These are phyloP conservation scores for Spea hammondii DNA, from an alignment of 2,797 vertebrate genomes.

Conservation along the genomic window DNA sequence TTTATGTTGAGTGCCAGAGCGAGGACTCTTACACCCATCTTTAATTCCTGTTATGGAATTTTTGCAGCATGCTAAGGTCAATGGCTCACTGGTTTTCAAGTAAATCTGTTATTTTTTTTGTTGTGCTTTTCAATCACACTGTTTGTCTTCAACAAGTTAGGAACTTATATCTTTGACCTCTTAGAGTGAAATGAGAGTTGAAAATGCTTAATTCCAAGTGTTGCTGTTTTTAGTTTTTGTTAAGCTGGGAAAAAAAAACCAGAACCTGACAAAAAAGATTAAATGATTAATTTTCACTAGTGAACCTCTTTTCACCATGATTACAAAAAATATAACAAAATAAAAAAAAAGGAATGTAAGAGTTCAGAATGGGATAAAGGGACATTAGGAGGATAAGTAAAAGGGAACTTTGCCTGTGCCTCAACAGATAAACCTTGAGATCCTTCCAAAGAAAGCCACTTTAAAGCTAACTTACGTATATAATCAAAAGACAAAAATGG, in stretches of 20 bases:
- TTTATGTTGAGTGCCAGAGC: no score
- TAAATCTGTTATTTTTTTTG: conserved; percentile 29
- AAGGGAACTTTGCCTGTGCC: no score
- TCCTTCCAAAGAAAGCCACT: no score
- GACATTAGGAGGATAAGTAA: no score
- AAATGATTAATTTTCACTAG: no score
- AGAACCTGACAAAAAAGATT: conserved; percentile 32
- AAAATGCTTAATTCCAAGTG: conserved; percentile 40
- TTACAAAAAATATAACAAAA: not conserved
- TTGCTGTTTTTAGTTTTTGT: conserved; percentile 42
- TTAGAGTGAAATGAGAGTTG: conserved; percentile 48
- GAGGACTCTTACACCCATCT: no score
- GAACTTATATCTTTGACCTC: conserved; percentile 42
- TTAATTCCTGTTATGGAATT: no score
- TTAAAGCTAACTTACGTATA: no score
- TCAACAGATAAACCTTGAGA: no score
- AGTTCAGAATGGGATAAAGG: not conserved
- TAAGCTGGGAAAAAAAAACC: conserved; percentile 39
- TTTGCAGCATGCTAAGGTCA: no score
- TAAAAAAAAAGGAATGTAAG: not conserved
- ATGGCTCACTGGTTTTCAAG: not conserved
- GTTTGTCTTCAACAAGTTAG: conserved; percentile 2
- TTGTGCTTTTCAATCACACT: not conserved
- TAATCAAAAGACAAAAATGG: no score
- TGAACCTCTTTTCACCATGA: not conserved